Percentiles rank a stretch among this genome's conserved stretches.
These are phyloP conservation scores for Cotesia congregata DNA, from an alignment of 2,888 invertebrate genomes.

Conservation along the genomic window DNA sequence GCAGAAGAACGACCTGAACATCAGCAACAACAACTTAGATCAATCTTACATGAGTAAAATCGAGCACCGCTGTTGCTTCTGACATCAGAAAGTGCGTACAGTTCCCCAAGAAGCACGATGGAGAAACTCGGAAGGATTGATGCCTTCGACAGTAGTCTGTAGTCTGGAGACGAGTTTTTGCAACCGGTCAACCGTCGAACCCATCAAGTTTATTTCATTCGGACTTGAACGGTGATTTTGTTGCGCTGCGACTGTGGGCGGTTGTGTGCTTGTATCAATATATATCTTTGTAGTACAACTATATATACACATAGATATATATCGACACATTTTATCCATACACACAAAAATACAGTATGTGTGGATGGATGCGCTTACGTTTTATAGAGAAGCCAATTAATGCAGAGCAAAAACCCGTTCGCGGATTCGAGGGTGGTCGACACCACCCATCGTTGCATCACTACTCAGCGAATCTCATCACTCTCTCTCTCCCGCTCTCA, in stretches of 20 bases:
- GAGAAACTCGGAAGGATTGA: constrained; percentile 47
- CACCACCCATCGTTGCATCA: constrained; percentile 53
- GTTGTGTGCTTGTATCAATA: constrained; percentile 13
- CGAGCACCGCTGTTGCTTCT: neutral
- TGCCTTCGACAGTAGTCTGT: constrained; percentile 45
- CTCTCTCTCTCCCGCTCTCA: constrained; percentile 19
- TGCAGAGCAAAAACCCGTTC: constrained; percentile 59
- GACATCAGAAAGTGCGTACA: neutral
- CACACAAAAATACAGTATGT: constrained; percentile 47
- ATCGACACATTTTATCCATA: neutral
- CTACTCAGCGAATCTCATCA: constrained; percentile 16
- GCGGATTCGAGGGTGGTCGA: constrained; percentile 66
- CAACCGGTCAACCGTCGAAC: constrained; percentile 45
- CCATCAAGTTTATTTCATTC: constrained; percentile 61
- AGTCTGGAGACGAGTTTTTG: constrained; percentile 68
- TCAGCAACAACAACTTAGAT: neutral
- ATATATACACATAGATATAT: neutral
- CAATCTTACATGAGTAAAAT: neutral
- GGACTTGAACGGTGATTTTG: constrained; percentile 18
- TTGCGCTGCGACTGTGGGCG: constrained; percentile 55
- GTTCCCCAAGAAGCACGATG: neutral
- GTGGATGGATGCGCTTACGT: constrained; percentile 53
- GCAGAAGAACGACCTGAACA: neutral
- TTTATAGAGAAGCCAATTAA: constrained; percentile 69
- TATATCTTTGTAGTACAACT: constrained; percentile 37